Evolutionary conservation across 1,140 invertebrate species (phyloP), one percentile per base, ranked within the genome.

Genomic region (Popillia japonica): DNA sequence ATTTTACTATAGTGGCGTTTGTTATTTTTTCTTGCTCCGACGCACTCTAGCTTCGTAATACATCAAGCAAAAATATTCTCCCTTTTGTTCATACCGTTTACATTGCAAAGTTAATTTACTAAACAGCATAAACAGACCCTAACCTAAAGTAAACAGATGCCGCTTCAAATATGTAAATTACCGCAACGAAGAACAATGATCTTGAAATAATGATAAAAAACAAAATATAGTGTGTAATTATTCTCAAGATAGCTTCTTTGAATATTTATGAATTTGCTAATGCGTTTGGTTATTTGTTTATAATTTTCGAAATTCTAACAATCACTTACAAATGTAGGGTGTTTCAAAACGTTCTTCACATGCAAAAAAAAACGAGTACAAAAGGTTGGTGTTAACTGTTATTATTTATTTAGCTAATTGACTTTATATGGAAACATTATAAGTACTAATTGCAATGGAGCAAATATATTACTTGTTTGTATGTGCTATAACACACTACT

Each of bases 111-210:
- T 64, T 64, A 64, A 64, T 64, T 64, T 64, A 64, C 22, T 64
- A 64, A 64, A 64, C 61, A 64, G 17, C 61, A 64, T 64, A 64
- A 64, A 64, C 61, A 64, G 22, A 20, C 61, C 61, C 23, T 64
- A 64, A 64, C 61, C 61, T 64, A 64, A 64, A 64, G 61, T 27
- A 64, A 64, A 64, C 61, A 64, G 61, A 64, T 64, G 61, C 61
- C 61, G n/a, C 22, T 64, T 64, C 61, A 64, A 64, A 64, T 64
- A 64, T 64, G 61, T 64, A 64, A 64, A 64, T 64, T 64, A 20
- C 61, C 61, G 61, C 61, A 64, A 64, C 61, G 61, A 64, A 64
- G 61, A 64, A 64, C 61, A 64, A 64, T 64, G 61, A 64, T 64
- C 17, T 27, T 27, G 17, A 64, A 64, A 64, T 64, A 64, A 64